Conservation (phyloP, 2,888 invertebrate genomes). For the Drosophila prostipennis region DNA sequence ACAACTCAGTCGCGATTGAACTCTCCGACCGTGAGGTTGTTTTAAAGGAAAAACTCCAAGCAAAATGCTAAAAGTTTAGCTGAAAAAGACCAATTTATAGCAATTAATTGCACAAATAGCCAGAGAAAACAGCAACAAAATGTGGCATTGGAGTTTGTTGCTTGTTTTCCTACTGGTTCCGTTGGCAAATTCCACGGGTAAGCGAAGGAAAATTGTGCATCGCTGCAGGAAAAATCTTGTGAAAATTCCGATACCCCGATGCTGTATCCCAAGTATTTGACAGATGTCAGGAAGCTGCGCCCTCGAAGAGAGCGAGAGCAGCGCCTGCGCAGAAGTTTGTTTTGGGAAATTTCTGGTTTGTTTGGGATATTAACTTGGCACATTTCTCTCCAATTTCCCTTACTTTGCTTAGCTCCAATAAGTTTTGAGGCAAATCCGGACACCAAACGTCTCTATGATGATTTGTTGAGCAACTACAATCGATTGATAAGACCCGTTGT, state of each 20-base stretch:
- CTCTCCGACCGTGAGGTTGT: constrained; percentile 45
- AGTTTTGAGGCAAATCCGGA: constrained; percentile 93
- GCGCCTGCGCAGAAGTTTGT: constrained; percentile 68
- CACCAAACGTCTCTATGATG: constrained; percentile 97
- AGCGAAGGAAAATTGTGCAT: constrained; percentile 40
- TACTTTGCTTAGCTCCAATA: constrained; percentile 71
- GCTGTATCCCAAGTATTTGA: constrained; percentile 61
- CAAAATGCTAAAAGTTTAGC: constrained; percentile 39
- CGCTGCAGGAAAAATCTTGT: constrained; percentile 24
- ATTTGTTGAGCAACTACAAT: constrained; percentile 97
- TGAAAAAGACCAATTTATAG: background rate
- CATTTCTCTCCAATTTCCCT: constrained; percentile 5
- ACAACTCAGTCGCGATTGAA: constrained; percentile 50
- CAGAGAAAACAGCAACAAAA: constrained; percentile 37
- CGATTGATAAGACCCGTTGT: constrained; percentile 96
- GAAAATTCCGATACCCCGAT: constrained; percentile 68
- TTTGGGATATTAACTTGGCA: constrained; percentile 13
- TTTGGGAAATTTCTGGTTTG: constrained; percentile 65
- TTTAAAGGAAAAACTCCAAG: background rate
- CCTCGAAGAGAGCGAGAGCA: constrained; percentile 20
- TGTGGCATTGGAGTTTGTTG: constrained; percentile 66
- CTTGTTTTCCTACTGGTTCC: constrained; percentile 62
- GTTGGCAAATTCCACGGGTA: constrained; percentile 72
- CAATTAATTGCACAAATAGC: constrained; percentile 9
- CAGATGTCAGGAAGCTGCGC: constrained; percentile 59